Percentiles rank a stretch among this genome's conserved stretches.
phyloP scores from a whole-genome alignment of 2,888 invertebrate genomes.

The Drosophila atripex region DNA sequence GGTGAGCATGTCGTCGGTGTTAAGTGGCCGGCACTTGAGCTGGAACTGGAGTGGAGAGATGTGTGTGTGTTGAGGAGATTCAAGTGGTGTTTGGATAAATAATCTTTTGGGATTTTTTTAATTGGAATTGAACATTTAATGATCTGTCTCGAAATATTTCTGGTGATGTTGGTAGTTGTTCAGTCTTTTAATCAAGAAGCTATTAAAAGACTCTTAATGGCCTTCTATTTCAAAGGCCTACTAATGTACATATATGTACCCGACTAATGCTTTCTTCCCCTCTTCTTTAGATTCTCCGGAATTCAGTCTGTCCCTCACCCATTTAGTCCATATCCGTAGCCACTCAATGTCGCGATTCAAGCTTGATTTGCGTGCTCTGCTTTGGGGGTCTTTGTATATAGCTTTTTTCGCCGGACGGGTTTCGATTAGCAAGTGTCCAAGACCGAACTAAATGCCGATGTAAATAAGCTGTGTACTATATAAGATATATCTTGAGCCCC shows the following conservation, averaged over 20 bases:
- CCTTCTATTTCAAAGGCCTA: not conserved
- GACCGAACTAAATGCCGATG: constrained; percentile 26
- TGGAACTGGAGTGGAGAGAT: constrained; percentile 55
- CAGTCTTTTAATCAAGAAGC: not conserved
- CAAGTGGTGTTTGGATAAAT: constrained; percentile 13
- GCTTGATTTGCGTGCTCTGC: constrained; percentile 37
- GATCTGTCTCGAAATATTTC: not conserved
- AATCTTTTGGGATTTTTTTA: not conserved
- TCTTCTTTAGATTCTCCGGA: not conserved
- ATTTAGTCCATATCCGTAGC: constrained; percentile 21
- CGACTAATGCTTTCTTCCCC: constrained; percentile 2
- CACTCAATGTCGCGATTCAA: constrained; percentile 19
- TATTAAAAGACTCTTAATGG: not conserved
- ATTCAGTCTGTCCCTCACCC: constrained; percentile 24
- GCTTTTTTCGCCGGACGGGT: constrained; percentile 36
- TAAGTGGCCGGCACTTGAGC: constrained; percentile 44
- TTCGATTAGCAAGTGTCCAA: constrained; percentile 40
- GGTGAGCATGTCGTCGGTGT: constrained; percentile 54
- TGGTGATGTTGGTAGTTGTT: not conserved
- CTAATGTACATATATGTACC: too few species aligned
- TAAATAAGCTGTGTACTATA: constrained; percentile 24
- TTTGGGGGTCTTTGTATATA: constrained; percentile 45
- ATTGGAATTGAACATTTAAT: too few species aligned
- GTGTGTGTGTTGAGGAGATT: not conserved
- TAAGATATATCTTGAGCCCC: not conserved